Conservation (phyloP, 1,140 invertebrate species). For the Hydropsyche tenuis region DNA sequence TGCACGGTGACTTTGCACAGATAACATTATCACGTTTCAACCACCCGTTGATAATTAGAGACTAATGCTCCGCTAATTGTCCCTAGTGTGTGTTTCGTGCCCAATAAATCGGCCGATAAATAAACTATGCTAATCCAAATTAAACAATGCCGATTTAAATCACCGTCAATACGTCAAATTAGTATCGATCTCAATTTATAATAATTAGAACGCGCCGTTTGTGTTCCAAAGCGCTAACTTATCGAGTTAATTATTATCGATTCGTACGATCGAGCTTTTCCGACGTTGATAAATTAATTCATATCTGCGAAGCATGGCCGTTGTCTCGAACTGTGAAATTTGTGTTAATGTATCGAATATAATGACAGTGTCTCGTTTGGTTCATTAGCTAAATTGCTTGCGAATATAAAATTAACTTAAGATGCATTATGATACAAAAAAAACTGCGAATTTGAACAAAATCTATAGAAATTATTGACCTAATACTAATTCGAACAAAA, state of each 20-base stretch:
- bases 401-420: too few relatives aligned
- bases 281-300: background rate
- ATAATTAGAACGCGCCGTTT: constrained; percentile 12
- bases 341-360: too few relatives aligned
- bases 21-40: constrained; percentile 16
- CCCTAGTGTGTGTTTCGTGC: background rate
- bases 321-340: background rate
- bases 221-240: background rate
- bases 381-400: too few relatives aligned
- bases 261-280: background rate
- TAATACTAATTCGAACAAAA: too few relatives aligned
- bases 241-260: constrained; percentile 7
- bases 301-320: background rate
- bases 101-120: background rate
- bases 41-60: background rate
- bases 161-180: background rate
- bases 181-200: constrained; percentile 15
- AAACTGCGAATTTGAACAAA: too few relatives aligned
- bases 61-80: background rate
- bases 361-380: too few relatives aligned
- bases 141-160: constrained; percentile 6
- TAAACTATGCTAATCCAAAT: constrained; percentile 16
- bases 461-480: too few relatives aligned
- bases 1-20: background rate
- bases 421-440: too few relatives aligned